Evolutionary conservation across 53 echinoderm and acorn worm species (phyloP), one percentile per base, ranked within the genome.

Genomic region (Actinopyga echinites): DNA sequence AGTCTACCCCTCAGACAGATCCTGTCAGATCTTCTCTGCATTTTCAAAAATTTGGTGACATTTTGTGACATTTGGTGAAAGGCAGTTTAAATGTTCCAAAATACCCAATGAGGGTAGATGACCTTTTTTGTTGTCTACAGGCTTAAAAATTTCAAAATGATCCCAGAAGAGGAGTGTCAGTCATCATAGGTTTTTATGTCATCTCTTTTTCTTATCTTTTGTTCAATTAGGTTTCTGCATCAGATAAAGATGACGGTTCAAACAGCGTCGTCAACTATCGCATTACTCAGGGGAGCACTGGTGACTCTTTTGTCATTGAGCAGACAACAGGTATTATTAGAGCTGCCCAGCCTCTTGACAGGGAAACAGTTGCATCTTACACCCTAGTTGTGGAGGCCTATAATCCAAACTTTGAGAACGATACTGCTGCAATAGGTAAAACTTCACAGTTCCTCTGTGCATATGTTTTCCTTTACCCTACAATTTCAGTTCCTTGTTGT

Each of bases 361-460:
- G 97, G 69, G 97, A 97, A 83, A 89, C 80, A 11, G 57, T 58
- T 45, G 89, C 86, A 26, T 88, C 83, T 4, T 94, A 93, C 52
- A 62, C 84, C 42, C 82, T 97, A 65, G 81, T 88, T 0, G 94
- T 97, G 13, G 94, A 94, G 74, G 93, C 97, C 0, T 97, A 90
- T 56, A 97, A 97, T 45, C 81, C 81, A 28, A n/a, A 38, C 9
- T 21, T 55, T 32, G 54, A 22, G n/a, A 77, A 77, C 56, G 32
- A 56, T 21, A 77, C 53, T 56, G 55, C 77, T 31, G 52, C 49
- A 21, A 55, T 56, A 8, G 77, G 77, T 77, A 77, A 77, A 43
- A 49, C 3, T 49, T 49, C 7, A 6, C 12, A n/a, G n/a, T 49
- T 49, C 40, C 40, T 49, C 49, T 2, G 4, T 13, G 5, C 3